Percentiles rank a stretch among this genome's conserved stretches.
Conservation (phyloP, 2,113 vertebrate genomes). For the Procapra przewalskii region DNA sequence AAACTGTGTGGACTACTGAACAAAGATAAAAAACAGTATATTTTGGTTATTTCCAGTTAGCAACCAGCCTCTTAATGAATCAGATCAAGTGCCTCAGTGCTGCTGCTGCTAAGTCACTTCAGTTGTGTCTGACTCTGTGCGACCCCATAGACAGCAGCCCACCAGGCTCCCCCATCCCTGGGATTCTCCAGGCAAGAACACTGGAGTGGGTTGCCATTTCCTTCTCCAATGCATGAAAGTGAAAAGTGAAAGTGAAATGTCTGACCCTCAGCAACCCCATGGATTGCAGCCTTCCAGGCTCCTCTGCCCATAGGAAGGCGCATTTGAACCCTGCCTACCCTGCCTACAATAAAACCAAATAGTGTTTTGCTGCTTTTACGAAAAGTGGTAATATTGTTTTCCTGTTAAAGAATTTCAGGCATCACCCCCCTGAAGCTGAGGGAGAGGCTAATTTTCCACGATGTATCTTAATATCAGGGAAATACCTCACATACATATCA, state of each 20-base stretch:
- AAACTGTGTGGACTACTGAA: neutral
- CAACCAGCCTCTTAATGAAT: constrained; percentile 10
- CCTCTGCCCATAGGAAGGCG: neutral
- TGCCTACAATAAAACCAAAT: neutral
- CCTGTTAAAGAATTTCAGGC: neutral
- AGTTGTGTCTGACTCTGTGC: no score
- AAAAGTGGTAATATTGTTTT: neutral
- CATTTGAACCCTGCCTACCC: neutral
- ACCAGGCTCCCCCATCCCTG: no score
- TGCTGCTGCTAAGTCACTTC: no score
- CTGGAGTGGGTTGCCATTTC: no score
- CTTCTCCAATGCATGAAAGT: no score
- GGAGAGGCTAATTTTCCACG: neutral
- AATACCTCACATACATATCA: neutral
- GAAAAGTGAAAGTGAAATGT: no score
- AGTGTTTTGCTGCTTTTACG: neutral
- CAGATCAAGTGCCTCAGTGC: neutral
- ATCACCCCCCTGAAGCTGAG: neutral
- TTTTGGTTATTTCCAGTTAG: constrained; percentile 11
- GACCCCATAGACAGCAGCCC: no score
- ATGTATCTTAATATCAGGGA: neutral
- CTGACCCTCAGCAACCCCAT: no score
- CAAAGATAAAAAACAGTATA: neutral
- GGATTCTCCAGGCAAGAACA: no score
- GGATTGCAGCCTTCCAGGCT: no score